Conservation (phyloP, 2,797 vertebrate species). For the Eulemur rubriventer region DNA sequence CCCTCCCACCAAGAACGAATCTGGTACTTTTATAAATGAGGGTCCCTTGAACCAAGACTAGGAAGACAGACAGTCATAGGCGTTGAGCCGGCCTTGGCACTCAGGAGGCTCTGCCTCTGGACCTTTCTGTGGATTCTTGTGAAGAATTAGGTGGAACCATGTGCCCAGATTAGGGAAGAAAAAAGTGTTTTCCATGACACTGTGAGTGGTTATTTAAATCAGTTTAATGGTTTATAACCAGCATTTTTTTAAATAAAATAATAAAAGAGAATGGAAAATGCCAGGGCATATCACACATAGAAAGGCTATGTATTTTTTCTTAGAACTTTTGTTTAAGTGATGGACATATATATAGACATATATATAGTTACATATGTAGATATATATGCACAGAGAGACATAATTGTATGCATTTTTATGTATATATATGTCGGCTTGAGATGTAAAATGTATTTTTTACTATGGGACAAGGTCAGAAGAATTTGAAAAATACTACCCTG, state of each 20-base stretch:
- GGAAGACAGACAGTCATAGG: background rate
- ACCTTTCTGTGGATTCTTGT: background rate
- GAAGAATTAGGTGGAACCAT: background rate
- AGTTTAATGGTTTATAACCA: background rate
- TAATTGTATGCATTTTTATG: background rate
- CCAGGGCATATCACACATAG: background rate
- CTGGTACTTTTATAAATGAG: background rate
- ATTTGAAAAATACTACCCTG: background rate
- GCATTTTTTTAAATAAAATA: background rate
- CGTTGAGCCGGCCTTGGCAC: background rate
- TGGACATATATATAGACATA: too few species aligned
- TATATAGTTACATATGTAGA: background rate
- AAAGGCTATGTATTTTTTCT: background rate
- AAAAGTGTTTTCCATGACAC: background rate
- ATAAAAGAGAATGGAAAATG: background rate
- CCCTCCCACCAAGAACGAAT: background rate
- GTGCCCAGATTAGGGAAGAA: background rate
- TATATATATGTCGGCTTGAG: background rate
- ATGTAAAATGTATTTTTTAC: constrained; percentile 46
- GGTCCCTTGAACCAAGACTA: background rate
- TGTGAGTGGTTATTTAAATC: background rate
- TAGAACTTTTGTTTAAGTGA: background rate
- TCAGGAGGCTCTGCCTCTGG: background rate
- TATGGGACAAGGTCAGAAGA: background rate
- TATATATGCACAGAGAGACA: background rate